Evolutionary conservation across 1,140 invertebrate genomes (phyloP), one percentile per base, ranked within the genome.

Genomic region (Meteorus sp.): DNA sequence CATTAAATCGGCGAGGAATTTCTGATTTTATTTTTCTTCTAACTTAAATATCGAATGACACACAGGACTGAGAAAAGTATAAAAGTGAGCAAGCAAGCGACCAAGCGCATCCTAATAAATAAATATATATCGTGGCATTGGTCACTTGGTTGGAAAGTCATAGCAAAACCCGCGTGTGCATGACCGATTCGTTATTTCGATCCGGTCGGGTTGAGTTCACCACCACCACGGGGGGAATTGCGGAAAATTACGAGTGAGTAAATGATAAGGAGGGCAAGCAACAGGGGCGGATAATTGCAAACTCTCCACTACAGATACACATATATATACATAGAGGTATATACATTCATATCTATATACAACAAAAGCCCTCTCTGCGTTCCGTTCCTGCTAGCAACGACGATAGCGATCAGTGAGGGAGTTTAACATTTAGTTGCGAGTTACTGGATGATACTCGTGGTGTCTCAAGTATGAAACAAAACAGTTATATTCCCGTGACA

Each of bases 351-450:
- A 29, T 39, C 1, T 35, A n/a, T 19, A 22, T 4, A 27, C 33
- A 27, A 58, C 13, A 44, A n/a, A n/a, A n/a, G n/a, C 57, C 62
- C 58, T 68, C 68, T 64, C 70, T 74, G 51, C 67, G 61, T 64
- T 59, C 67, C 64, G 69, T 74, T 73, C 68, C 71, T 56, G 27
- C 22, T 47, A 60, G 68, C 65, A 74, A 73, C 61, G 53, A n/a
- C n/a, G 70, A 67, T 63, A 66, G 51, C 61, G 61, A 59, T 63
- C 62, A 73, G 70, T 66, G 64, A 67, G 62, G 33, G 56, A 60
- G 61, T 59, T 33, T n/a, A n/a, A n/a, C n/a, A n/a, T n/a, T n/a
- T n/a, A n/a, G n/a, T n/a, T n/a, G n/a, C n/a, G n/a, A n/a, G n/a
- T n/a, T n/a, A n/a, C n/a, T n/a, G n/a, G n/a, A n/a, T n/a, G n/a